Evolutionary conservation across 1,140 invertebrate genomes (phyloP), one percentile per base, ranked within the genome.

Genomic region (Penaeus indicus): DNA sequence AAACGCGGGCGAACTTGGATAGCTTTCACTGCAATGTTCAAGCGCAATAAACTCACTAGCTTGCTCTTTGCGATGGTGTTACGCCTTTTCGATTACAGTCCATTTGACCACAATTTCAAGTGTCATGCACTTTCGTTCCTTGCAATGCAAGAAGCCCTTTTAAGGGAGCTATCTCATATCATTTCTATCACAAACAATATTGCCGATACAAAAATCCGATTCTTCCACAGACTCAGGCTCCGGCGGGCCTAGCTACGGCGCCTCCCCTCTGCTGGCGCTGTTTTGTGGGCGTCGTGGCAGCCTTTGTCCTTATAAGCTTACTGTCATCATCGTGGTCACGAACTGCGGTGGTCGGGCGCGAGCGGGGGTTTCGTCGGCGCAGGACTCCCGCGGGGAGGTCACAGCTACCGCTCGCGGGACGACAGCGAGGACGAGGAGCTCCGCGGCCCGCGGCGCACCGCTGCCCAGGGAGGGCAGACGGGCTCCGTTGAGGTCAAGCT

Each of bases 271-370:
- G 47, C 69, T 85, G 42, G 84, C 84, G 11, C 69, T 77, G 42
- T 85, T 85, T 64, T n/a, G 77, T 85, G 3, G 84, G 84, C 18
- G 84, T 85, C 67, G 27, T 85, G 69, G 84, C 84, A 5, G 84
- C 84, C 69, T 85, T 85, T 64, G 69, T 85, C 10, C 69, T 85
- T 3, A 85, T 72, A n/a, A n/a, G n/a, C 84, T 85, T 13, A 63
- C 84, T 19, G 84, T 85, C n/a, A 85, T 85, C 69, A 85, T 85
- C 47, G 84, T 85, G 42, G 84, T 72, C 60, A 85, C 84, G 3
- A 85, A 85, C 69, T 85, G 27, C 54, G 69, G 25, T 85, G 84
- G n/a, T 75, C 84, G 84, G 7, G 84, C 69, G 7, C 72, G 84
- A 61, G 84, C 84, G n/a, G n/a, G n/a, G n/a, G n/a, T n/a, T n/a